A percentile compares a stretch with the other conserved stretches of the same genome.
phyloP scores from a whole-genome alignment of 1,140 invertebrate genomes.

The Papilio machaon region DNA sequence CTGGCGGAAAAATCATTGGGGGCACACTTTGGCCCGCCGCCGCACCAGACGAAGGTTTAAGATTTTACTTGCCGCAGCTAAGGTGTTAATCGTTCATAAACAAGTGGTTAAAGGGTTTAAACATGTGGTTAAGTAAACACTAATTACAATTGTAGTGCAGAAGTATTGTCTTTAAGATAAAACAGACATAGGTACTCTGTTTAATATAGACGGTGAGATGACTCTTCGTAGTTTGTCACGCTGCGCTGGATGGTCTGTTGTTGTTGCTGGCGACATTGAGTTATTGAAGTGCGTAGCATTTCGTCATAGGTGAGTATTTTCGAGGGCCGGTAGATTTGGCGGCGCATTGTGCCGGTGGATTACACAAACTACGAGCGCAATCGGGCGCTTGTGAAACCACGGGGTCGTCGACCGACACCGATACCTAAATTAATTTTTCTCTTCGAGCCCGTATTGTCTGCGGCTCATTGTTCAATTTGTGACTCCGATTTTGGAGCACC shows the following conservation, averaged over 20 bases:
- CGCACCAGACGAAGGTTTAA: too few relatives aligned
- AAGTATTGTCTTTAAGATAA: too few relatives aligned
- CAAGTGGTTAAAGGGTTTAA: not conserved
- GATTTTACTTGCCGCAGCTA: too few relatives aligned
- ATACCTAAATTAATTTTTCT: conserved; percentile 81
- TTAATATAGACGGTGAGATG: too few relatives aligned
- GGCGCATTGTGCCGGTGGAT: conserved; percentile 70
- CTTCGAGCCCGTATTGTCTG: conserved; percentile 67
- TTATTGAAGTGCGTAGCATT: conserved; percentile 46
- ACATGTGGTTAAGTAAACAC: not conserved
- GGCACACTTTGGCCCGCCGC: too few relatives aligned
- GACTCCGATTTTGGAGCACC: conserved; percentile 62
- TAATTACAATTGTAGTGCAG: not conserved
- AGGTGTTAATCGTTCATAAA: too few relatives aligned
- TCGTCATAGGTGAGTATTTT: conserved; percentile 71
- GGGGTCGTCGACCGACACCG: conserved; percentile 76
- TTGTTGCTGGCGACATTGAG: not conserved
- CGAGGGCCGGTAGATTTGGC: conserved; percentile 64
- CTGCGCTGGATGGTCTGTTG: not conserved
- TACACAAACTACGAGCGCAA: conserved; percentile 78
- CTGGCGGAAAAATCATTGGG: too few relatives aligned
- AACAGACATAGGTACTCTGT: too few relatives aligned
- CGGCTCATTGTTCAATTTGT: conserved; percentile 75
- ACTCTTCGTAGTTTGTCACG: not conserved
- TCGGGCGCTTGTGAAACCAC: conserved; percentile 76